Conservation (phyloP, 92 coral and sea anemone species). For the Ricordea florida region DNA sequence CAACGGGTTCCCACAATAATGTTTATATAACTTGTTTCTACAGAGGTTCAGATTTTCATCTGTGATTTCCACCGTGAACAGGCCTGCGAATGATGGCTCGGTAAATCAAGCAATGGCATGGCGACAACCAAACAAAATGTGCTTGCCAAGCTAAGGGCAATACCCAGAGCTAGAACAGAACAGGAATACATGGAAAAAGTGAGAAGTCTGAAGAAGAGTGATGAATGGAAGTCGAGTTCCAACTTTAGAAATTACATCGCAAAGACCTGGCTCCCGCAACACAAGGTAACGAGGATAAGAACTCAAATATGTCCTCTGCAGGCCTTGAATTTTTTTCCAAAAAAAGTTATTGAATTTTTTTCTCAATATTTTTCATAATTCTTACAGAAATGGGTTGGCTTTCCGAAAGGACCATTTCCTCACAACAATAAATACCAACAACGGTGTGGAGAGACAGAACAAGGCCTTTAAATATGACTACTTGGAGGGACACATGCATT, state of each 20-base stretch:
- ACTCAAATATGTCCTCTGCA: too few species aligned
- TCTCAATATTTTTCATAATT: neutral
- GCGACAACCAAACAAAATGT: neutral
- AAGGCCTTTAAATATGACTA: slow-evolving; percentile 51
- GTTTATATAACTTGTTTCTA: neutral
- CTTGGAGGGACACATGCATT: slow-evolving; percentile 28
- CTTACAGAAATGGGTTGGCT: slow-evolving; percentile 62
- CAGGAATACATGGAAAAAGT: neutral
- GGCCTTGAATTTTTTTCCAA: too few species aligned
- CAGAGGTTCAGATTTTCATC: neutral
- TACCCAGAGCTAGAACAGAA: slow-evolving; percentile 3
- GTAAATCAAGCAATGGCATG: neutral
- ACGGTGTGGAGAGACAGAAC: slow-evolving; percentile 69
- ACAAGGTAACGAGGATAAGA: neutral
- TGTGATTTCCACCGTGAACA: slow-evolving; percentile 25
- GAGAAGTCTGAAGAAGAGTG: neutral
- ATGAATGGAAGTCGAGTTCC: neutral
- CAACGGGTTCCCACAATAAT: neutral
- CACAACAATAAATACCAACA: slow-evolving; percentile 60
- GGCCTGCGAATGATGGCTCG: neutral
- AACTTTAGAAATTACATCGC: neutral
- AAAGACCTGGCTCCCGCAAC: slow-evolving; percentile 15
- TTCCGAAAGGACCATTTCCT: slow-evolving; percentile 50
- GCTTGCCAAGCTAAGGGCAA: slow-evolving; percentile 5
- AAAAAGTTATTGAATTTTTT: too few species aligned